Conservation (phyloP, 2,113 vertebrate genomes). For the Thymallus thymallus region DNA sequence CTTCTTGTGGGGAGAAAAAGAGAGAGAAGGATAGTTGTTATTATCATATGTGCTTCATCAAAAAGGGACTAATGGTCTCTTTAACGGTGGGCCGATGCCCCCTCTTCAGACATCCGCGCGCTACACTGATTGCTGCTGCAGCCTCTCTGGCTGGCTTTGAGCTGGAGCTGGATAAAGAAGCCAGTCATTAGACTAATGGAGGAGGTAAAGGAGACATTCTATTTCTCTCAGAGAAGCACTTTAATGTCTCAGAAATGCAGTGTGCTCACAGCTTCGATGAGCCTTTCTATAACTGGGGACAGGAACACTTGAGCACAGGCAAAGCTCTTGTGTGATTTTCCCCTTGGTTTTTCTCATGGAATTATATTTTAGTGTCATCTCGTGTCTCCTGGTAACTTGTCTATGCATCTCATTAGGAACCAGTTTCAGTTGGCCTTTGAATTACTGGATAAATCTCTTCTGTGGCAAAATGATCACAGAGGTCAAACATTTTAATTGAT, state of each 20-base stretch:
- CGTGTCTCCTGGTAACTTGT: not conserved
- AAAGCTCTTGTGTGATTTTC: slow-evolving; percentile 20
- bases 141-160: slow-evolving; percentile 62
- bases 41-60: slow-evolving; percentile 69
- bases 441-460: slow-evolving; percentile 1
- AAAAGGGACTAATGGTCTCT: slow-evolving; percentile 69
- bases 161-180: slow-evolving; percentile 48
- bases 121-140: slow-evolving; percentile 62
- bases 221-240: slow-evolving; percentile 43
- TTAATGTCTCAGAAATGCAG: slow-evolving; percentile 35
- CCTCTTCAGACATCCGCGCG: slow-evolving; percentile 63
- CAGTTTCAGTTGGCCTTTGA: slow-evolving; percentile 1
- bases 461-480: not conserved
- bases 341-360: not conserved
- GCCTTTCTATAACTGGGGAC: not conserved
- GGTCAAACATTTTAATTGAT: not conserved
- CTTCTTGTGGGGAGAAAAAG: slow-evolving; percentile 54
- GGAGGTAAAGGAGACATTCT: slow-evolving; percentile 54
- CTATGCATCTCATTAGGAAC: slow-evolving; percentile 9
- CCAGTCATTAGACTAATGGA: slow-evolving; percentile 67
- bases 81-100: slow-evolving; percentile 53
- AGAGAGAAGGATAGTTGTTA: slow-evolving; percentile 62
- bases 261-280: slow-evolving; percentile 1
- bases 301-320: slow-evolving; percentile 12
- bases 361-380: too few species aligned